A percentile compares a stretch with the other conserved stretches of the same genome.
Conservation (phyloP, 30 jellyfish, hydroid and myxozoan species). For the Rhopilema esculentum region DNA sequence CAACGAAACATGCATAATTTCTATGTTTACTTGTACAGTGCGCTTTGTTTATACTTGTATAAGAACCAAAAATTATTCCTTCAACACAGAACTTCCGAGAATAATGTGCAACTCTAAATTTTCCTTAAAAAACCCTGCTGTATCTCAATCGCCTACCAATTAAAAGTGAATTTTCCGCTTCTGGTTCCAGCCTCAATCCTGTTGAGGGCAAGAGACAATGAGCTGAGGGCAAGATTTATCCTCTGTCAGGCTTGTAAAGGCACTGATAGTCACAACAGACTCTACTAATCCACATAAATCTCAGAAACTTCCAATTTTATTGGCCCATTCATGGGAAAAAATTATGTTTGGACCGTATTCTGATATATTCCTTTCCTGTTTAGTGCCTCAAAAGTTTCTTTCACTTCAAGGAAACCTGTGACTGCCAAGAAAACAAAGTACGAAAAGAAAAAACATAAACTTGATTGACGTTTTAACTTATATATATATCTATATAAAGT, state of each 20-base stretch:
- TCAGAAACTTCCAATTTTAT: background rate
- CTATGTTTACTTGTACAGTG: background rate
- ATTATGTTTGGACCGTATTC: conserved; percentile 15
- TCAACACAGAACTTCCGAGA: background rate
- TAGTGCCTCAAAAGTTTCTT: too few species aligned
- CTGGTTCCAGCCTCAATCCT: background rate
- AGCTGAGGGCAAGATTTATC: background rate
- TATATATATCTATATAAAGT: background rate
- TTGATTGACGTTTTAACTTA: background rate
- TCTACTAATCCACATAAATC: background rate
- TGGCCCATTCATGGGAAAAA: background rate
- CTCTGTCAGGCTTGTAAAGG: background rate
- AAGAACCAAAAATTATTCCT: background rate
- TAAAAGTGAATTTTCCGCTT: background rate
- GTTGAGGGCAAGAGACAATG: background rate
- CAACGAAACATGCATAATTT: background rate
- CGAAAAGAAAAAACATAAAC: background rate
- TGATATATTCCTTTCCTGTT: conserved; percentile 14
- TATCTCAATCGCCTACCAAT: background rate
- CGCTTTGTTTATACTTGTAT: background rate
- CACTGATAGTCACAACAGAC: background rate
- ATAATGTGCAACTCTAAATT: background rate
- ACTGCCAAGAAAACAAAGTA: too few species aligned
- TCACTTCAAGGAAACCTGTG: conserved; percentile 5
- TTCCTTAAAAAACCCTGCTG: background rate